Evolutionary conservation across 2,113 vertebrate genomes (phyloP).

Genomic region (Urocolius indicus): DNA sequence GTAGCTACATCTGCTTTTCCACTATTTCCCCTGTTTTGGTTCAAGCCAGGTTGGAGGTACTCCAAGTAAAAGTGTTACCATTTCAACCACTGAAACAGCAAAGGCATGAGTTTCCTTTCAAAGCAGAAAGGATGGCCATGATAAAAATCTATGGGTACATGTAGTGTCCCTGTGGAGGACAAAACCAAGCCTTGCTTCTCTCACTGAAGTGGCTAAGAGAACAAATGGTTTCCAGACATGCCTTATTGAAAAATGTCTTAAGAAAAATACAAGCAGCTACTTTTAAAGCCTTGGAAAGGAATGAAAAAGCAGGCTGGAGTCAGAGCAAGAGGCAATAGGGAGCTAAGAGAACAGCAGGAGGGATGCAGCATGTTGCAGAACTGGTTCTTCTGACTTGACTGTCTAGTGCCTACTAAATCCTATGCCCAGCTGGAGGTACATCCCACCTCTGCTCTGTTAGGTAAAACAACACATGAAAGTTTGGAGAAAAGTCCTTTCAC

Average conservation of each 20-base stretch:
- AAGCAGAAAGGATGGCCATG: not conserved
- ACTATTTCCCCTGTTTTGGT: not conserved
- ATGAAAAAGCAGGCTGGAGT: not conserved
- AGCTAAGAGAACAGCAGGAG: not conserved
- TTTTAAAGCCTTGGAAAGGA: not conserved
- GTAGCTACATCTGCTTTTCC: not conserved
- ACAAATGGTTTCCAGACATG: not conserved
- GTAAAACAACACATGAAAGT: not conserved
- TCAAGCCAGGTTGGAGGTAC: not conserved
- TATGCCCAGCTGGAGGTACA: not conserved
- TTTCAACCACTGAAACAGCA: not conserved
- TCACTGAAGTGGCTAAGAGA: not conserved
- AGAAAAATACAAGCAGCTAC: not conserved
- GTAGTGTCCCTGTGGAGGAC: not conserved
- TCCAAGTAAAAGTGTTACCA: not conserved
- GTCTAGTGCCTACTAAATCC: not conserved
- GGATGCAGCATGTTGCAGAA: not conserved
- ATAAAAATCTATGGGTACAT: not conserved
- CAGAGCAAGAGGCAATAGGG: not conserved
- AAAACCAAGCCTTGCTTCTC: not conserved
- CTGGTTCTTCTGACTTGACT: not conserved
- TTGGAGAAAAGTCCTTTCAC: not conserved
- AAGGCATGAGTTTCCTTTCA: not conserved
- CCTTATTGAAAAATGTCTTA: not conserved
- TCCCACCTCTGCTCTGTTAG: not conserved